phyloP scores from a whole-genome alignment of 2,888 invertebrate genomes.

The Cyaniris semiargus region DNA sequence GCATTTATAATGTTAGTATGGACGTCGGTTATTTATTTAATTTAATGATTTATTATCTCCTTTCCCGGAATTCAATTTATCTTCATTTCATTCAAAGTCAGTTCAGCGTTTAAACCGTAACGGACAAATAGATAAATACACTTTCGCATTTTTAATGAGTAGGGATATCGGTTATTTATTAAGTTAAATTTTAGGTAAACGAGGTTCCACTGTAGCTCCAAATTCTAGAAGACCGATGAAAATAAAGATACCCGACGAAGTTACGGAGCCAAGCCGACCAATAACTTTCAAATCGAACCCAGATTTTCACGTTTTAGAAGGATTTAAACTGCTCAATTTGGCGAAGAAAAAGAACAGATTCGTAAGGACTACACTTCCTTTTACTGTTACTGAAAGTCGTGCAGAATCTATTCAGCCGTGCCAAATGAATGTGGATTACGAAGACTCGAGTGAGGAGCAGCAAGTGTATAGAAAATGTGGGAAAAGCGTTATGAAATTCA shows the following conservation, averaged over 20 bases:
- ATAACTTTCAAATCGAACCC: slow-evolving; percentile 65
- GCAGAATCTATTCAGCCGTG: slow-evolving; percentile 45
- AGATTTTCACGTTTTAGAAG: slow-evolving; percentile 66
- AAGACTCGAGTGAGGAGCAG: slow-evolving; percentile 47
- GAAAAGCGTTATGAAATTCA: slow-evolving; percentile 41
- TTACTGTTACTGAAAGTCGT: slow-evolving; percentile 45
- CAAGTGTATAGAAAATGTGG: slow-evolving; percentile 61
- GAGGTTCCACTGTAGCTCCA: slow-evolving; percentile 37
- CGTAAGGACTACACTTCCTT: slow-evolving; percentile 51
- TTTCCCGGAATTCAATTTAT: too few relatives aligned
- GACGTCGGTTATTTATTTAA: too few relatives aligned
- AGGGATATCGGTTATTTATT: neutral
- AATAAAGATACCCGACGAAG: slow-evolving; percentile 48
- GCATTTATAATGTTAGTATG: too few relatives aligned
- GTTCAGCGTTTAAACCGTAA: too few relatives aligned
- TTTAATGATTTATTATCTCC: too few relatives aligned
- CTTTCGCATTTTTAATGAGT: neutral
- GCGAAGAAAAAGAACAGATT: slow-evolving; percentile 53
- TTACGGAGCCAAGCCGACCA: slow-evolving; percentile 43
- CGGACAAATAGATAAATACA: too few relatives aligned
- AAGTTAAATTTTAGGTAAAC: slow-evolving; percentile 42
- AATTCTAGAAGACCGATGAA: slow-evolving; percentile 50
- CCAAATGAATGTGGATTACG: slow-evolving; percentile 45
- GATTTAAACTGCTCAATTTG: slow-evolving; percentile 68
- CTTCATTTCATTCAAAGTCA: too few relatives aligned